phyloP scores from a whole-genome alignment of 2,888 invertebrate genomes.

The Lasioglossum calceatum region DNA sequence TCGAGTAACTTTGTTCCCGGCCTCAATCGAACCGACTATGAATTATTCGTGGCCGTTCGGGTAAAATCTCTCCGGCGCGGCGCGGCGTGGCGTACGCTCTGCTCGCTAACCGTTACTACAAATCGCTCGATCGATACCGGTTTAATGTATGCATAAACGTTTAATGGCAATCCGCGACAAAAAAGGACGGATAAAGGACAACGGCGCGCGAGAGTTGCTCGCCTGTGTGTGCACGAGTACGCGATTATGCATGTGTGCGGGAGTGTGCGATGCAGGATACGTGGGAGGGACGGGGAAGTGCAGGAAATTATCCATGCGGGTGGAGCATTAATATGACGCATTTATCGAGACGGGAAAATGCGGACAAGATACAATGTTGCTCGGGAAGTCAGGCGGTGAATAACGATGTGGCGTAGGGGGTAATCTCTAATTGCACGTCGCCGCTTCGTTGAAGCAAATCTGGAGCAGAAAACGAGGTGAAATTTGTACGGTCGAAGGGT shows the following conservation, averaged over 20 bases:
- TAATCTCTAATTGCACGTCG: slow-evolving; percentile 22
- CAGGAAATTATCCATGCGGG: slow-evolving; percentile 25
- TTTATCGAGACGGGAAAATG: slow-evolving; percentile 33
- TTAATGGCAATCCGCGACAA: slow-evolving; percentile 29
- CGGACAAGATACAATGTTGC: slow-evolving; percentile 9
- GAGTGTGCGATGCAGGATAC: not conserved
- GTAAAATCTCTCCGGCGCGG: slow-evolving; percentile 28
- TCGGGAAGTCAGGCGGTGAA: slow-evolving; percentile 13
- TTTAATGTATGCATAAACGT: slow-evolving; percentile 49
- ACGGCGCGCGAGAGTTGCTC: not conserved
- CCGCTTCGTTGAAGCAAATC: slow-evolving; percentile 9
- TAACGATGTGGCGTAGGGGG: slow-evolving; percentile 2
- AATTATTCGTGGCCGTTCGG: slow-evolving; percentile 44
- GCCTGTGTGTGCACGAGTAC: not conserved
- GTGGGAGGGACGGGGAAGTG: not conserved
- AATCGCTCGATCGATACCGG: slow-evolving; percentile 41
- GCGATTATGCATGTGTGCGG: not conserved
- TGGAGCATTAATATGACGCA: slow-evolving; percentile 22
- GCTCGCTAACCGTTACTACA: slow-evolving; percentile 35
- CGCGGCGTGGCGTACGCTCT: slow-evolving; percentile 10
- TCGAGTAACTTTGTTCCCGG: slow-evolving; percentile 42
- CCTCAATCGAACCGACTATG: slow-evolving; percentile 36
- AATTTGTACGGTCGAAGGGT: slow-evolving; percentile 15
- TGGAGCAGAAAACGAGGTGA: not conserved
- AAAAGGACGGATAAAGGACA: not conserved